These are phyloP conservation scores for Daboia siamensis DNA, from an alignment of 2,113 vertebrate species.

Conservation along the genomic window DNA sequence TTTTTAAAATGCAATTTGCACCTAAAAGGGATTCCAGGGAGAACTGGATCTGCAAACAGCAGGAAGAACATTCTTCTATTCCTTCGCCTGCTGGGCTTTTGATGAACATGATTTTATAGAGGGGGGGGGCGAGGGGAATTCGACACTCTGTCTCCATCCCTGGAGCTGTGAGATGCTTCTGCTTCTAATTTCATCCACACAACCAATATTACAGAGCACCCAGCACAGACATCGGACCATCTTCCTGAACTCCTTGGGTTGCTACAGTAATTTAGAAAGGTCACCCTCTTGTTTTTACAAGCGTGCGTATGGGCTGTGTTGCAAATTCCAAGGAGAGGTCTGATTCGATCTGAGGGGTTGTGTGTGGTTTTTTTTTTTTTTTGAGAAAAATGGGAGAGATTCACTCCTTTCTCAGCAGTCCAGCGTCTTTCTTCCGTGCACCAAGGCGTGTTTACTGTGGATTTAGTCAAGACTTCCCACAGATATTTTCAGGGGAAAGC, in stretches of 20 bases:
- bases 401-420: neutral
- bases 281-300: neutral
- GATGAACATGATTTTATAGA: neutral
- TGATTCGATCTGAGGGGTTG: neutral
- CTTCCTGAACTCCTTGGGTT: neutral
- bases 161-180: no score
- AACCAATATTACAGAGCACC: neutral
- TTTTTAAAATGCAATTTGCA: no score
- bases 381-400: neutral
- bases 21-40: neutral
- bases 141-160: neutral
- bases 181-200: neutral
- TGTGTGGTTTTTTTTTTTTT: no score
- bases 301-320: neutral
- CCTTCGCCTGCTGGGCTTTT: neutral
- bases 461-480: neutral
- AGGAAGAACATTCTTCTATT: neutral
- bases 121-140: neutral
- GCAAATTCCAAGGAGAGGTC: neutral
- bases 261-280: neutral
- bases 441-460: neutral
- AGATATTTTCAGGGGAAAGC: neutral
- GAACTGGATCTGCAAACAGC: neutral
- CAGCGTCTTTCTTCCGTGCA: neutral
- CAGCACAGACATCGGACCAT: neutral